Percentiles rank a stretch among this genome's conserved stretches.
Conservation (phyloP, 1,140 invertebrate genomes). For the Chrysomallon squamiferum region DNA sequence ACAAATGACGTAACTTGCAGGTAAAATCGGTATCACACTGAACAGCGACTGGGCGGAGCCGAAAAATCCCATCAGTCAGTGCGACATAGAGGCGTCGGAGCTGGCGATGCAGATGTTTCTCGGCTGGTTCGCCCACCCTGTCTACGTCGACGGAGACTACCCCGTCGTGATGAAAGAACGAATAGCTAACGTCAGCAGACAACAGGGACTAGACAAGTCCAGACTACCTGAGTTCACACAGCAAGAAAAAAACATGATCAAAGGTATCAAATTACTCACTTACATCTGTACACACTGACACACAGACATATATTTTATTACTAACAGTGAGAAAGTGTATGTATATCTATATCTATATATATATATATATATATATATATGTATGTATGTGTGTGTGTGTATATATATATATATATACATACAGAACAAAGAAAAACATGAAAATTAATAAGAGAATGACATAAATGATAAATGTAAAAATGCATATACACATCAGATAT, state of each 20-base stretch:
- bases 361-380: background rate
- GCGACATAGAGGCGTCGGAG: conserved; percentile 38
- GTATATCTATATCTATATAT: too few relatives aligned
- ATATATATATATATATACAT: background rate
- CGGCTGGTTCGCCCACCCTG: conserved; percentile 58
- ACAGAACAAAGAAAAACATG: background rate
- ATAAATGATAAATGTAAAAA: too few relatives aligned
- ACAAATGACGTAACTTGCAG: too few relatives aligned
- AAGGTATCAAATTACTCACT: conserved; percentile 9
- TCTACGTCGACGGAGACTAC: conserved; percentile 57
- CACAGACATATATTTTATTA: background rate
- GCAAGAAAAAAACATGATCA: conserved; percentile 9
- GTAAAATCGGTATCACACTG: conserved; percentile 24
- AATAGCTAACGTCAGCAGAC: background rate
- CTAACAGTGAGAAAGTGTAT: background rate
- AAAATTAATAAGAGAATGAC: too few relatives aligned
- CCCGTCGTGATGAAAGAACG: conserved; percentile 51
- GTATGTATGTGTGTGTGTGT: background rate
- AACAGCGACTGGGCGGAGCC: conserved; percentile 34
- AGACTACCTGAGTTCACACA: conserved; percentile 16
- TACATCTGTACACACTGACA: background rate
- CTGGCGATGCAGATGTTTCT: conserved; percentile 38
- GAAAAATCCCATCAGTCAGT: conserved; percentile 22
- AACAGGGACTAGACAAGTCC: conserved; percentile 10
- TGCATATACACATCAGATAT: too few relatives aligned